Evolutionary conservation across 2,888 invertebrate genomes (phyloP).

Genomic region (Drosophila subsilvestris): DNA sequence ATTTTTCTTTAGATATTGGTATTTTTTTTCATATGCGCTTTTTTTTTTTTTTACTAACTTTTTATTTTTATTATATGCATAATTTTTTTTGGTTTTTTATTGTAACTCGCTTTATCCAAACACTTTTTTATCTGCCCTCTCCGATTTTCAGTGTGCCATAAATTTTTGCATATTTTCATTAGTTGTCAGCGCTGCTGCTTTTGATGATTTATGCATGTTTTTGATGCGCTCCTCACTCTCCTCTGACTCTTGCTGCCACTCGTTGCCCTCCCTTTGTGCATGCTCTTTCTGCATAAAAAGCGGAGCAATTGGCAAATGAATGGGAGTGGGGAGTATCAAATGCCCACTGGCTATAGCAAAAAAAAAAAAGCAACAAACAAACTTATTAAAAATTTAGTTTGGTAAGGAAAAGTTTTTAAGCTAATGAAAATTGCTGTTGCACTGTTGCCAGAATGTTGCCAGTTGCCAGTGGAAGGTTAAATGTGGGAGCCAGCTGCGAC

Average conservation of each 20-base stretch:
- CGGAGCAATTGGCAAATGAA: not conserved
- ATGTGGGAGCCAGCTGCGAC: conserved; percentile 9
- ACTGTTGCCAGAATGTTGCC: conserved; percentile 11
- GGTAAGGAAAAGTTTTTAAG: conserved; percentile 65
- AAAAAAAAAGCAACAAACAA: conserved; percentile 51
- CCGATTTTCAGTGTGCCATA: conserved; percentile 57
- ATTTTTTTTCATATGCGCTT: conserved; percentile 18
- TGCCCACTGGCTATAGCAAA: conserved; percentile 14
- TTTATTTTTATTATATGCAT: conserved; percentile 33
- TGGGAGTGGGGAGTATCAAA: not conserved
- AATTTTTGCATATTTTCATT: conserved; percentile 79
- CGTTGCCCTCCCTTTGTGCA: conserved; percentile 17
- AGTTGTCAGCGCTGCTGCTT: conserved; percentile 72
- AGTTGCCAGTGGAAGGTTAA: conserved; percentile 31
- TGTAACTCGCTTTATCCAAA: conserved; percentile 20
- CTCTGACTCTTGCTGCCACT: not conserved
- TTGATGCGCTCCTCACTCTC: conserved; percentile 46
- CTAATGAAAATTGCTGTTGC: conserved; percentile 59
- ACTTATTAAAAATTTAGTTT: conserved; percentile 69
- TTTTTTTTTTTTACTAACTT: not conserved
- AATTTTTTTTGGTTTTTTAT: conserved; percentile 24
- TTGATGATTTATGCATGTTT: conserved; percentile 79
- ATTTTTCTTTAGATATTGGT: conserved; percentile 13
- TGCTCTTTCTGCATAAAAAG: conserved; percentile 30
- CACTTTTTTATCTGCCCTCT: conserved; percentile 28